These are phyloP conservation scores for Okamejei kenojei DNA, from an alignment of 2,797 vertebrate species.

Conservation along the genomic window DNA sequence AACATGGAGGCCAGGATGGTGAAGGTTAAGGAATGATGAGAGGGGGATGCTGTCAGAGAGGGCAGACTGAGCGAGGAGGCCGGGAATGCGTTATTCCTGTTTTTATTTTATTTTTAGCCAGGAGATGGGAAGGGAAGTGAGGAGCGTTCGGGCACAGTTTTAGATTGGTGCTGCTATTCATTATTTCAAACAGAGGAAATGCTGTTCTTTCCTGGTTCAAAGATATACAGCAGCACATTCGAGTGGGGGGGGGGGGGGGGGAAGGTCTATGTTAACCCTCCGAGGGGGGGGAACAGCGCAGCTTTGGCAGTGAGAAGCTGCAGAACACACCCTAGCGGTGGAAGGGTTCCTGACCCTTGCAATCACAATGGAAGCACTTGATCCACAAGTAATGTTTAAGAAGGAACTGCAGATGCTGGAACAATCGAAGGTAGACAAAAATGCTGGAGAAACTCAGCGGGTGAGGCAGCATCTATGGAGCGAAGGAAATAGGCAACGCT, in stretches of 20 bases:
- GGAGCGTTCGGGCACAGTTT: neutral
- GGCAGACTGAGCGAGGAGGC: neutral
- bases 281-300: neutral
- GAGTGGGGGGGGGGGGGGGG: neutral
- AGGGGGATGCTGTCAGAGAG: conserved; percentile 8
- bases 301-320: neutral
- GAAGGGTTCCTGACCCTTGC: too few species aligned
- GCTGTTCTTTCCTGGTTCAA: conserved; percentile 22
- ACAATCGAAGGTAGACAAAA: too few species aligned
- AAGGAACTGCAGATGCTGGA: too few species aligned
- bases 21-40: neutral
- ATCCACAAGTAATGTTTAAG: neutral
- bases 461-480: too few species aligned
- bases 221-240: neutral
- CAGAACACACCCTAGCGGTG: neutral
- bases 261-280: neutral
- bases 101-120: conserved; percentile 23
- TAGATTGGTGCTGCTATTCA: conserved; percentile 29
- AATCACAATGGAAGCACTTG: too few species aligned
- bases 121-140: conserved; percentile 25
- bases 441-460: too few species aligned
- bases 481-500: too few species aligned
- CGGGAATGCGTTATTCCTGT: conserved; percentile 31
- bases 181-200: conserved; percentile 18
- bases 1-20: neutral